phyloP scores from a whole-genome alignment of 1,140 invertebrate genomes.

The Pseudomyrmex gracilis region DNA sequence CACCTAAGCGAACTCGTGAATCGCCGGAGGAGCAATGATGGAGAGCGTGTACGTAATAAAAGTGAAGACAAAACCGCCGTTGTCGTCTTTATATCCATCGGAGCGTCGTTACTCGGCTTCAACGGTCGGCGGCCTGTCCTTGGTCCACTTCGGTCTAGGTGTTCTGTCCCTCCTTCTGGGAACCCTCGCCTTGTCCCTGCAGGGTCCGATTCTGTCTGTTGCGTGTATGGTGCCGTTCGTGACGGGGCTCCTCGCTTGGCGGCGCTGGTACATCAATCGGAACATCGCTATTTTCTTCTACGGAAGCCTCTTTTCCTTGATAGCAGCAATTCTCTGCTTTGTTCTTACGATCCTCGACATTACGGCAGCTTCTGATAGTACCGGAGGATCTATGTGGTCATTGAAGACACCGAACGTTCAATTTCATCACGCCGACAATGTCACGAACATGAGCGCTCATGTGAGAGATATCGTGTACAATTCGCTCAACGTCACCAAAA shows the following conservation, averaged over 20 bases:
- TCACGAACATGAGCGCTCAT: not conserved
- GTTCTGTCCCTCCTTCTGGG: slow-evolving; percentile 86
- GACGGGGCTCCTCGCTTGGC: slow-evolving; percentile 87
- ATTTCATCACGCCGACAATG: not conserved
- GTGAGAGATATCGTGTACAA: slow-evolving; percentile 1
- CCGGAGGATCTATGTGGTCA: slow-evolving; percentile 46
- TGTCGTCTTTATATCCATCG: slow-evolving; percentile 87
- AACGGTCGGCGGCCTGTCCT: slow-evolving; percentile 88
- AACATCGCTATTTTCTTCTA: slow-evolving; percentile 88
- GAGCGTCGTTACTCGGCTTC: slow-evolving; percentile 89
- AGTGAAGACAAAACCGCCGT: slow-evolving; percentile 87
- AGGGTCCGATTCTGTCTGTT: slow-evolving; percentile 85
- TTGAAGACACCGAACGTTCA: slow-evolving; percentile 45
- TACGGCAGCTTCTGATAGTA: slow-evolving; percentile 50
- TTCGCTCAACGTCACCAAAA: slow-evolving; percentile 12
- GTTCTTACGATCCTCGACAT: slow-evolving; percentile 73
- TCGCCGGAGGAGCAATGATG: slow-evolving; percentile 82
- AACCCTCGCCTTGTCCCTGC: slow-evolving; percentile 82
- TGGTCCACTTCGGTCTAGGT: slow-evolving; percentile 87
- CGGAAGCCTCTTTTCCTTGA: slow-evolving; percentile 72
- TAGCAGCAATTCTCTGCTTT: slow-evolving; percentile 70
- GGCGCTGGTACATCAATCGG: slow-evolving; percentile 88
- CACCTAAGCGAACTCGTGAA: not conserved
- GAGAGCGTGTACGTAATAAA: slow-evolving; percentile 89
- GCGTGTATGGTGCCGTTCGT: slow-evolving; percentile 86